Conservation (phyloP, 2,888 invertebrate genomes). For the Criorhina ranunculi region DNA sequence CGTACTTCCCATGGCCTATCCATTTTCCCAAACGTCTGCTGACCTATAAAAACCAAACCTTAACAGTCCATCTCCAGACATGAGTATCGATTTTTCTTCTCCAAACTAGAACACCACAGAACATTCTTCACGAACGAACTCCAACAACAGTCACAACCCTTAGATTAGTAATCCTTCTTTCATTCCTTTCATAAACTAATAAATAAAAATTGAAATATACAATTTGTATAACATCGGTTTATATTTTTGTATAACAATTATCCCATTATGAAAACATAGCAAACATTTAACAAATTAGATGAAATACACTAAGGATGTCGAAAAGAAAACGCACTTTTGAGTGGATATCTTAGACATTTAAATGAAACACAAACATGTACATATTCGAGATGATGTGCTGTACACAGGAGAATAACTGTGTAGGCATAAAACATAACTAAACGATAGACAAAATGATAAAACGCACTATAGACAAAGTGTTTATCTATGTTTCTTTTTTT, state of each 20-base stretch:
- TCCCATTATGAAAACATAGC: slow-evolving; percentile 55
- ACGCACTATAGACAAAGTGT: slow-evolving; percentile 58
- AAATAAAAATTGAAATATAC: slow-evolving; percentile 7
- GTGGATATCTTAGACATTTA: slow-evolving; percentile 62
- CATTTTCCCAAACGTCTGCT: slow-evolving; percentile 51
- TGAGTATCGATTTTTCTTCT: slow-evolving; percentile 37
- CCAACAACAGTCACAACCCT: slow-evolving; percentile 20
- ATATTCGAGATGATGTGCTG: slow-evolving; percentile 53
- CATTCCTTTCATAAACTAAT: background rate
- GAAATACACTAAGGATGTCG: slow-evolving; percentile 42
- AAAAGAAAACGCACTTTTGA: slow-evolving; percentile 62
- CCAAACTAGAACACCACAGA: slow-evolving; percentile 3
- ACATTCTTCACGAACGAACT: slow-evolving; percentile 14
- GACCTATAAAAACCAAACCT: slow-evolving; percentile 54
- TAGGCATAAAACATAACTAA: slow-evolving; percentile 35
- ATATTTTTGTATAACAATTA: slow-evolving; percentile 31
- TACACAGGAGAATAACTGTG: slow-evolving; percentile 53
- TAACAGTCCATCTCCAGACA: slow-evolving; percentile 45
- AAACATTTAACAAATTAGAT: slow-evolving; percentile 52
- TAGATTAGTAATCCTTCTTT: slow-evolving; percentile 27
- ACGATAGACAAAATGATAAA: slow-evolving; percentile 63
- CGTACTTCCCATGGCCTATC: slow-evolving; percentile 40
- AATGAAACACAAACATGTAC: slow-evolving; percentile 68
- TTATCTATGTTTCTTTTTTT: slow-evolving; percentile 35
- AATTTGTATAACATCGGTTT: slow-evolving; percentile 12